A percentile compares a stretch with the other conserved stretches of the same genome.
These are phyloP conservation scores for Phenacoccus solenopsis DNA, from an alignment of 1,140 invertebrate genomes.

Conservation along the genomic window DNA sequence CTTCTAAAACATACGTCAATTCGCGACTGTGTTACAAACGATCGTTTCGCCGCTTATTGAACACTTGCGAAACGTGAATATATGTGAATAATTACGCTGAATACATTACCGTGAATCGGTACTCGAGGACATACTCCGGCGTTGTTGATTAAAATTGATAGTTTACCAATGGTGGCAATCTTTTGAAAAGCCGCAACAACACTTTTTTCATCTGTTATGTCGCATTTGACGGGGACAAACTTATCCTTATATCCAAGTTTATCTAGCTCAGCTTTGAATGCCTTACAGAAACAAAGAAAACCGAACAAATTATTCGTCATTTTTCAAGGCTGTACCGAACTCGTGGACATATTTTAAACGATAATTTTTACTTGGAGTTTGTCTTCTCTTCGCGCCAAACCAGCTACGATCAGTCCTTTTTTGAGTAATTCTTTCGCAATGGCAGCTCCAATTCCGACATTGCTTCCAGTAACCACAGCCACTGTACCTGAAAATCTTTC, in stretches of 20 bases:
- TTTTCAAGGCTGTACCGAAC: not conserved
- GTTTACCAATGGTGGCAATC: not conserved
- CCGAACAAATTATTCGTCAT: not conserved
- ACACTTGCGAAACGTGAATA: too few species aligned
- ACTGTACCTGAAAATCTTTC: conserved; percentile 50
- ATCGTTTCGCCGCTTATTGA: not conserved
- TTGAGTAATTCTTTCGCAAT: conserved; percentile 41
- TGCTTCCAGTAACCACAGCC: conserved; percentile 59
- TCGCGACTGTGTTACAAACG: not conserved
- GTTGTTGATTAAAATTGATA: not conserved
- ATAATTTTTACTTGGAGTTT: conserved; percentile 35
- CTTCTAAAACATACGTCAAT: too few species aligned
- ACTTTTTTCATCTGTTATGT: not conserved
- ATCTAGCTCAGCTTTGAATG: not conserved
- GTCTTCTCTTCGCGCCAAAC: conserved; percentile 48
- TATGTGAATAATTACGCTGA: too few species aligned
- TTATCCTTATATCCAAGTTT: not conserved
- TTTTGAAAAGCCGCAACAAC: not conserved
- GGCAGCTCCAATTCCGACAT: conserved; percentile 52
- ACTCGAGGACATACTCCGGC: not conserved
- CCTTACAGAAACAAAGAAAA: too few species aligned
- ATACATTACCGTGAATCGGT: not conserved
- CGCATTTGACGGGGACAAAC: not conserved
- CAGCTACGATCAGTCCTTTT: conserved; percentile 51
- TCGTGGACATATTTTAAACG: not conserved